Evolutionary conservation across 2,113 vertebrate genomes (phyloP).

Genomic region (Myiopsitta monachus): DNA sequence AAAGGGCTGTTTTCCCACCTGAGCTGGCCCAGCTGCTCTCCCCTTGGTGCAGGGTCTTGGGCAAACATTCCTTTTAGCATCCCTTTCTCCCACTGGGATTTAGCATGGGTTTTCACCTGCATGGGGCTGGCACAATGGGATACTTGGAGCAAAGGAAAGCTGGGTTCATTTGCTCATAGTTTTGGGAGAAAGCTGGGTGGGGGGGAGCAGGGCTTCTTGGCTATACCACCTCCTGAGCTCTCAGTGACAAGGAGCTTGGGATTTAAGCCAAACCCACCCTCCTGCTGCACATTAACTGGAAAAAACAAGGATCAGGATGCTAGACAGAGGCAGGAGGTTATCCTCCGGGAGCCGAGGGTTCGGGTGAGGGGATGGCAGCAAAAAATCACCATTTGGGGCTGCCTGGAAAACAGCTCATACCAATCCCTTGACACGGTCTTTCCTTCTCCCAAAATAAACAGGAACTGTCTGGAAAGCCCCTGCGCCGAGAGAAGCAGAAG

Average conservation of each 20-base stretch:
- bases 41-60: accelerated
- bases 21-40: neutral
- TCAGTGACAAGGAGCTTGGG: neutral
- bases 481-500: neutral
- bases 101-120: accelerated
- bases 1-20: neutral
- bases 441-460: slow-evolving; percentile 52
- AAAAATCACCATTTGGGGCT: neutral
- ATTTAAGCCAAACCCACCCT: neutral
- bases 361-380: neutral
- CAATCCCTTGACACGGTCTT: slow-evolving; percentile 8
- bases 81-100: neutral
- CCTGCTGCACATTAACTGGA: neutral
- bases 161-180: neutral
- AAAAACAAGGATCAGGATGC: neutral
- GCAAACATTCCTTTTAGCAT: neutral
- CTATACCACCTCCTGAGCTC: accelerated
- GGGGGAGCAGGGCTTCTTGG: neutral
- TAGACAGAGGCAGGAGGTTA: accelerated
- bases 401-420: neutral
- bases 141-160: accelerated
- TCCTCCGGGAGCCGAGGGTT: neutral
- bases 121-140: accelerated
- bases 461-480: slow-evolving; percentile 34
- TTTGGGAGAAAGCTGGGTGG: neutral